These are phyloP conservation scores for Hyposoter dolosus DNA, from an alignment of 2,888 invertebrate species.

Conservation along the genomic window DNA sequence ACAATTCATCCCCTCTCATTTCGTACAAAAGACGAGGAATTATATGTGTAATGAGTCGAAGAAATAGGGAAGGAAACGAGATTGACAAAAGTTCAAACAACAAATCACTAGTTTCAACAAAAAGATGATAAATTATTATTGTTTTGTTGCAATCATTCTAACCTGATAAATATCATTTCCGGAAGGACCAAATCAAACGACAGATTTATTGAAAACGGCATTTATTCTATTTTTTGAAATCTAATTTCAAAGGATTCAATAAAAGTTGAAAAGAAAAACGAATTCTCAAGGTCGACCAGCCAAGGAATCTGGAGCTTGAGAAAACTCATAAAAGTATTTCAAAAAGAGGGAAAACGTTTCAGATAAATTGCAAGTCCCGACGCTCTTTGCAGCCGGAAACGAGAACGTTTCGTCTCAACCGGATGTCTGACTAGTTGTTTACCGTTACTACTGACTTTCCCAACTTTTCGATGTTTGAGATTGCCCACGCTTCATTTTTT, in stretches of 20 bases:
- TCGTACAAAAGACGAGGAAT: background rate
- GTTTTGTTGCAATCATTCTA: background rate
- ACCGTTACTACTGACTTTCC: conserved; percentile 35
- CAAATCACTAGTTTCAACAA: background rate
- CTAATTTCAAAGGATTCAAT: background rate
- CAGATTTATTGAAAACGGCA: background rate
- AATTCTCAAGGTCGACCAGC: background rate
- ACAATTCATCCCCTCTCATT: conserved; percentile 40
- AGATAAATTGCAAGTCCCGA: background rate
- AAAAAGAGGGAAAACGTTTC: background rate
- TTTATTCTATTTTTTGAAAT: background rate
- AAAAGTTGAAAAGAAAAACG: background rate
- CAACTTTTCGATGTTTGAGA: conserved; percentile 1
- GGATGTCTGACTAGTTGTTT: conserved; percentile 44
- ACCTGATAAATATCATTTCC: background rate
- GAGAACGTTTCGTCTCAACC: conserved; percentile 2
- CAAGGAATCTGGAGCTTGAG: background rate
- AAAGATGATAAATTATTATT: background rate
- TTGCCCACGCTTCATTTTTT: background rate
- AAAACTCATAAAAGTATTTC: background rate
- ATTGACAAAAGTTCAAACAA: background rate
- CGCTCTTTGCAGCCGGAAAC: conserved; percentile 1
- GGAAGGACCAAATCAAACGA: background rate
- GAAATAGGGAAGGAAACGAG: background rate
- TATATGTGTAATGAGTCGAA: conserved; percentile 14